phyloP scores from a whole-genome alignment of 2,113 vertebrate genomes.

The Labrus mixtus region DNA sequence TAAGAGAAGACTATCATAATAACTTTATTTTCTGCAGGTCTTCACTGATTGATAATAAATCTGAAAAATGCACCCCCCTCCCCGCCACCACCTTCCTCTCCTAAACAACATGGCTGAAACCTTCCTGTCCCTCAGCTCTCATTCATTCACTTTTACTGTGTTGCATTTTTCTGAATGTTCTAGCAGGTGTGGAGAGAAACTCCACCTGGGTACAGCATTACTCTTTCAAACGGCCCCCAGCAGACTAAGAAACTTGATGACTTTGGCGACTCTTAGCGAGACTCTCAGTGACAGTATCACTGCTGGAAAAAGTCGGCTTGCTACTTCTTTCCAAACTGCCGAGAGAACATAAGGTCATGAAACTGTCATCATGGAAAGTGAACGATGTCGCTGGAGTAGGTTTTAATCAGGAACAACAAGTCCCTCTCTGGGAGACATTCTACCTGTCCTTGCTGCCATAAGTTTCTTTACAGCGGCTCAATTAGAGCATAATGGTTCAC shows the following conservation, averaged over 20 bases:
- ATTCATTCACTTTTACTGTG: neutral
- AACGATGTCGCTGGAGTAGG: slow-evolving; percentile 14
- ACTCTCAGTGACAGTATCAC: slow-evolving; percentile 12
- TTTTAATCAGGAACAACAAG: neutral
- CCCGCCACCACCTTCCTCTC: neutral
- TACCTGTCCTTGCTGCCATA: neutral
- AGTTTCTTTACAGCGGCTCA: neutral
- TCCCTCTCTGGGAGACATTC: neutral
- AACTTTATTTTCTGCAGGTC: neutral
- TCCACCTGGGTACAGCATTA: slow-evolving; percentile 30
- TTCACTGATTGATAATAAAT: neutral
- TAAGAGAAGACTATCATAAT: too few species aligned
- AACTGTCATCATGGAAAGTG: slow-evolving; percentile 1
- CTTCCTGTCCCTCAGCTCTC: neutral
- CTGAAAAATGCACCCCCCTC: neutral
- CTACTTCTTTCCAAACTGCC: neutral
- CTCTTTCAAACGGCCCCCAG: slow-evolving; percentile 44
- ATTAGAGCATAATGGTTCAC: too few species aligned
- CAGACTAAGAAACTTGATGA: slow-evolving; percentile 47
- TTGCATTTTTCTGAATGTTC: slow-evolving; percentile 25
- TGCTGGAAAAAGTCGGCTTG: neutral
- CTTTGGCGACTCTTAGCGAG: slow-evolving; percentile 23
- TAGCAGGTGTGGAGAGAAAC: slow-evolving; percentile 11
- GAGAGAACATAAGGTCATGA: neutral
- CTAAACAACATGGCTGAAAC: neutral